phyloP scores from a whole-genome alignment of 2,113 vertebrate genomes.

The Alaudala cheleensis region DNA sequence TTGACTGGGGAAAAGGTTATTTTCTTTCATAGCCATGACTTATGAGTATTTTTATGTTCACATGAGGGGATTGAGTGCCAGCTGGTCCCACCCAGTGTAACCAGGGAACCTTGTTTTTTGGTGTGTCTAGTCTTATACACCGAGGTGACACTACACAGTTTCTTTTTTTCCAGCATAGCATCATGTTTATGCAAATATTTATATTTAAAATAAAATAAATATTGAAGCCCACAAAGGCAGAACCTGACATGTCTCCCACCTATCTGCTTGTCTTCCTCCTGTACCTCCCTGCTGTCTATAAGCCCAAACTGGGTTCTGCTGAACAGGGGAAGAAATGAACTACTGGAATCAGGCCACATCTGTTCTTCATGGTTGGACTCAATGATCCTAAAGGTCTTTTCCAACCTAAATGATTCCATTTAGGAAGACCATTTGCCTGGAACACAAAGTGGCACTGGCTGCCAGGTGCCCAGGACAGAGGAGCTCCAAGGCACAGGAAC shows the following conservation, averaged over 20 bases:
- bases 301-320: background rate
- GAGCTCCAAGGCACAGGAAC: background rate
- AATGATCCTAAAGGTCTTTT: background rate
- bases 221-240: background rate
- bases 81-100: background rate
- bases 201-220: background rate
- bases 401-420: background rate
- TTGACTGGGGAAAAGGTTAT: background rate
- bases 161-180: background rate
- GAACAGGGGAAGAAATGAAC: background rate
- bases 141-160: accelerated
- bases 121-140: background rate
- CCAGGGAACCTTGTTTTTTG: background rate
- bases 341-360: background rate
- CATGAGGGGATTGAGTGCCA: background rate
- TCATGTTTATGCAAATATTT: background rate
- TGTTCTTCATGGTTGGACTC: background rate
- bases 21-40: background rate
- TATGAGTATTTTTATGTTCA: background rate
- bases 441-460: background rate
- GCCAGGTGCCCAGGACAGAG: background rate
- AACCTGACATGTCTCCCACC: background rate
- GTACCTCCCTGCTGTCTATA: background rate
- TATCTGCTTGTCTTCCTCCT: background rate
- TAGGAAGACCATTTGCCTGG: background rate